phyloP scores from a whole-genome alignment of 1,140 invertebrate genomes.

The Acromyrmex heyeri region DNA sequence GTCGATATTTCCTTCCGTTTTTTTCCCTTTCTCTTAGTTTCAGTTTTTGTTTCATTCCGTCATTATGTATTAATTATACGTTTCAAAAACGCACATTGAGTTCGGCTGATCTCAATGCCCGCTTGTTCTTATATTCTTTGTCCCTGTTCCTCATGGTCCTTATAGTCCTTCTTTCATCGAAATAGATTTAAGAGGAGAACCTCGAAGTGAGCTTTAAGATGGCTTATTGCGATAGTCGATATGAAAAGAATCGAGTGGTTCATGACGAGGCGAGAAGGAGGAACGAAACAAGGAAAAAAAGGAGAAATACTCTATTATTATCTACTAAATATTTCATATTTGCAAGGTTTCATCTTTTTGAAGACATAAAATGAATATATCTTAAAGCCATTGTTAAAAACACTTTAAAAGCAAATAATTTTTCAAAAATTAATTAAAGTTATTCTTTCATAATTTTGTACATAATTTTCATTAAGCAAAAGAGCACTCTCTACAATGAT shows the following conservation, averaged over 20 bases:
- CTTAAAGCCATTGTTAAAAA: background rate
- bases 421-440: background rate
- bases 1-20: background rate
- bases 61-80: slow-evolving; percentile 28
- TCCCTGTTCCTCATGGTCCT: slow-evolving; percentile 10
- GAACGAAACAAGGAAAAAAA: slow-evolving; percentile 31
- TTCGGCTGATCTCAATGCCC: background rate
- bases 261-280: slow-evolving; percentile 50
- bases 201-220: slow-evolving; percentile 57
- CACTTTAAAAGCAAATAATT: background rate
- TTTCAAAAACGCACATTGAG: slow-evolving; percentile 24
- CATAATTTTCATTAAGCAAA: background rate
- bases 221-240: slow-evolving; percentile 40
- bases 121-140: slow-evolving; percentile 27
- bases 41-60: slow-evolving; percentile 16
- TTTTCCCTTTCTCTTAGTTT: background rate
- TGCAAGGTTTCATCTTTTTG: background rate
- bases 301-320: slow-evolving; percentile 5
- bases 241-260: slow-evolving; percentile 52
- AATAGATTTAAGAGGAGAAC: slow-evolving; percentile 47
- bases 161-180: slow-evolving; percentile 40
- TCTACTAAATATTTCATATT: slow-evolving; percentile 43
- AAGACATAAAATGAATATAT: background rate
- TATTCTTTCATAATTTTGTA: background rate
- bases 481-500: background rate